A percentile compares a stretch with the other conserved stretches of the same genome.
phyloP scores from a whole-genome alignment of 1,140 invertebrate genomes.

The Dreissena rostriformis region DNA sequence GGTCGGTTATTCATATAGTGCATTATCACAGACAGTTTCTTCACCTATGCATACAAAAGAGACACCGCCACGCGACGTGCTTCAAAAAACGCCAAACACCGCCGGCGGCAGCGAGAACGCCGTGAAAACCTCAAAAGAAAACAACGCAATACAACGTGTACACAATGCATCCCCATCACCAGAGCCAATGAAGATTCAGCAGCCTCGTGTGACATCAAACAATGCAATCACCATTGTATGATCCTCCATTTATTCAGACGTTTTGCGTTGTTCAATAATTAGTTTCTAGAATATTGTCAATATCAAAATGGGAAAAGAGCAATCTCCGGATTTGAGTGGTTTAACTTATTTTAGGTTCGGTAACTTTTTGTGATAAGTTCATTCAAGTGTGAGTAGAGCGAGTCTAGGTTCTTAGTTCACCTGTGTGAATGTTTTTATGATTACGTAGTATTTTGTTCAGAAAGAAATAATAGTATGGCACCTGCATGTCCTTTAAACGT shows the following conservation, averaged over 20 bases:
- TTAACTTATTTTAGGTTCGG: too few relatives aligned
- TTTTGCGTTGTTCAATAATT: too few relatives aligned
- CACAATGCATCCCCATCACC: constrained; percentile 11
- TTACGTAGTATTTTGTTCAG: too few relatives aligned
- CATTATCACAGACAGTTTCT: constrained; percentile 50
- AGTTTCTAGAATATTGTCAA: too few relatives aligned
- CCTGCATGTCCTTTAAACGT: too few relatives aligned
- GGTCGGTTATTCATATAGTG: constrained; percentile 52
- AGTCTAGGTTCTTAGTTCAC: too few relatives aligned
- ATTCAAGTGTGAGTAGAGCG: too few relatives aligned
- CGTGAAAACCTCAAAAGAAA: background rate
- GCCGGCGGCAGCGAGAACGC: constrained; percentile 2
- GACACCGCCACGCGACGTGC: background rate
- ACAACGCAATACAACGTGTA: background rate
- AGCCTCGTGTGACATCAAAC: constrained; percentile 44
- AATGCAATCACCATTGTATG: constrained; percentile 56
- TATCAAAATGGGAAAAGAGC: too few relatives aligned
- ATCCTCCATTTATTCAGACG: background rate
- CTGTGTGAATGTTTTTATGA: too few relatives aligned
- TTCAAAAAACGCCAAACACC: constrained; percentile 2
- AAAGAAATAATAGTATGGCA: too few relatives aligned
- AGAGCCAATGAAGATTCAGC: constrained; percentile 24
- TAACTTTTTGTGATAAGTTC: too few relatives aligned
- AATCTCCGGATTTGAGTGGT: too few relatives aligned
- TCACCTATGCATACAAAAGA: constrained; percentile 55